phyloP scores from a whole-genome alignment of 2,113 vertebrate species.

The Ardeotis arabs region DNA sequence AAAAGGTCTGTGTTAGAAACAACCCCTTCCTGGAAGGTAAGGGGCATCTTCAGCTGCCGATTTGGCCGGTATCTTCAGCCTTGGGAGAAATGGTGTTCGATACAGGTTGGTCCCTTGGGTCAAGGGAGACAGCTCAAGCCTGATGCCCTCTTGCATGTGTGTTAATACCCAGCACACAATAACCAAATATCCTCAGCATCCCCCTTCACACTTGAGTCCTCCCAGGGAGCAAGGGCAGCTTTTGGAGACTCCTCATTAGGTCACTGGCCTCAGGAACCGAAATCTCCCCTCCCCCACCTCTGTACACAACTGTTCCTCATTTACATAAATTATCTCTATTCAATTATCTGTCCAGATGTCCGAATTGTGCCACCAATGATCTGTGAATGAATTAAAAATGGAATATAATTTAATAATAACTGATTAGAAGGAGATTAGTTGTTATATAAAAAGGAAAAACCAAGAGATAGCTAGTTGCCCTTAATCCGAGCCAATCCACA shows the following conservation, averaged over 20 bases:
- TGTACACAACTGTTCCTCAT: conserved; percentile 86
- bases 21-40: background rate
- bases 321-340: conserved; percentile 93
- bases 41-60: background rate
- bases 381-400: conserved; percentile 87
- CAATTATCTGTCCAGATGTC: conserved; percentile 96
- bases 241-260: conserved; percentile 57
- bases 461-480: conserved; percentile 85
- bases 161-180: conserved; percentile 2
- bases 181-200: background rate
- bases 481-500: conserved; percentile 83
- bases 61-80: background rate
- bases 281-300: conserved; percentile 69
- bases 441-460: conserved; percentile 86
- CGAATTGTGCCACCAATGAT: conserved; percentile 88
- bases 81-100: background rate
- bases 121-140: background rate
- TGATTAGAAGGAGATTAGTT: conserved; percentile 90
- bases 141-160: background rate
- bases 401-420: conserved; percentile 92
- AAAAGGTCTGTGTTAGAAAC: background rate
- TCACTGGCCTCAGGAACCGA: conserved; percentile 17
- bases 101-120: background rate
- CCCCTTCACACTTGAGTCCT: conserved; percentile 13
- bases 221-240: background rate